Evolutionary conservation across 2,797 vertebrate species (phyloP).

Genomic region (Hirundo rustica): DNA sequence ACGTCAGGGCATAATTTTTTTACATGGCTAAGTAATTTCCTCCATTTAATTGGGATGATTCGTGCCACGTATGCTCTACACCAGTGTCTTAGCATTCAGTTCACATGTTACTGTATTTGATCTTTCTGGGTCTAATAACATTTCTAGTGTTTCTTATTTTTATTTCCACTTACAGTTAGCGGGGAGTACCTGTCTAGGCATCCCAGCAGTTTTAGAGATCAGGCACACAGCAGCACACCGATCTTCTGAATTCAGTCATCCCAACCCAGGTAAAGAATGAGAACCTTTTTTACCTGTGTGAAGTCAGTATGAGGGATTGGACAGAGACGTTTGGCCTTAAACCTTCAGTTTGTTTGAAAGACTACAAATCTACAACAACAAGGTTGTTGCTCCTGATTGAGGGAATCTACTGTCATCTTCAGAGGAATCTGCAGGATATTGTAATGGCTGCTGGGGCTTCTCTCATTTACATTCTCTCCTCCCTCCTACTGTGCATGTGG

Average conservation of each 20-base stretch:
- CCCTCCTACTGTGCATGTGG: background rate
- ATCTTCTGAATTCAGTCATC: background rate
- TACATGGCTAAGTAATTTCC: conserved; percentile 10
- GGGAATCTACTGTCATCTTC: background rate
- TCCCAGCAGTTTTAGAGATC: background rate
- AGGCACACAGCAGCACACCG: background rate
- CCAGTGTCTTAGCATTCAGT: background rate
- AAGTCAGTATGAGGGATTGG: background rate
- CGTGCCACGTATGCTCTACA: background rate
- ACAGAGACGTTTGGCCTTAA: background rate
- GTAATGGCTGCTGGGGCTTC: background rate
- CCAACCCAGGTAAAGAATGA: background rate
- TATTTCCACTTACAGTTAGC: background rate
- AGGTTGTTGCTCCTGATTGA: background rate
- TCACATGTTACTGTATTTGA: background rate
- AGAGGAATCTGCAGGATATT: background rate
- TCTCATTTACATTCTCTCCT: background rate
- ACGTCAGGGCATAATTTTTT: background rate
- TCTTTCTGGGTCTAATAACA: background rate
- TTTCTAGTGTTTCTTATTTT: background rate
- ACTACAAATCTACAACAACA: no score
- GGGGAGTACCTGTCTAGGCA: background rate
- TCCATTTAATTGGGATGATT: conserved; percentile 28
- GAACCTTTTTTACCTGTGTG: background rate
- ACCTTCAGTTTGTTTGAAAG: background rate